These are phyloP conservation scores for Drosophila triauraria DNA, from an alignment of 1,140 invertebrate genomes.

Conservation along the genomic window DNA sequence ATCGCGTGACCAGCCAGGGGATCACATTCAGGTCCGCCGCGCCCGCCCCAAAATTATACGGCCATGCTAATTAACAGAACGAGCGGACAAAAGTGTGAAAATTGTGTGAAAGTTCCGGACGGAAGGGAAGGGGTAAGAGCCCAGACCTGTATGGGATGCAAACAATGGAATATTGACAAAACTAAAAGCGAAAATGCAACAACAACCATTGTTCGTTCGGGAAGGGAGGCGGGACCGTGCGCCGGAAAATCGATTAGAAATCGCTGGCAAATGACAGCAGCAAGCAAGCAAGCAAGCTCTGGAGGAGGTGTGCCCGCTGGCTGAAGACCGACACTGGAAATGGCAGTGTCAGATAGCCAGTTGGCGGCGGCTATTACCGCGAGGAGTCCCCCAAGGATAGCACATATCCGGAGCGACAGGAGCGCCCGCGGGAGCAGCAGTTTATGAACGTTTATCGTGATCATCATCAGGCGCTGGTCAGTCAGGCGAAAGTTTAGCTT, in stretches of 20 bases:
- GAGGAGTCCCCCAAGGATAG: constrained; percentile 49
- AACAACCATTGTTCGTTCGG: constrained; percentile 29
- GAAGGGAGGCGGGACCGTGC: constrained; percentile 30
- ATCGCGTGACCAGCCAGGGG: constrained; percentile 54
- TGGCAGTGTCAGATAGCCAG: constrained; percentile 45
- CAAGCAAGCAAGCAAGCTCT: constrained; percentile 1
- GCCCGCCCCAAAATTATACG: constrained; percentile 47
- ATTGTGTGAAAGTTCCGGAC: constrained; percentile 67
- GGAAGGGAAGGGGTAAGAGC: constrained; percentile 21
- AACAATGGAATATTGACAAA: constrained; percentile 74
- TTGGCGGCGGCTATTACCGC: constrained; percentile 23
- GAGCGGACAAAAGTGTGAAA: constrained; percentile 63
- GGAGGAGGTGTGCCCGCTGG: constrained; percentile 76
- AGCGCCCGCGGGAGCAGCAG: constrained; percentile 34
- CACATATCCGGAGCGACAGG: constrained; percentile 29
- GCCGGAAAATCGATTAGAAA: constrained; percentile 80
- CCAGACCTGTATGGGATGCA: constrained; percentile 30
- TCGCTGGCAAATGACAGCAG: constrained; percentile 79
- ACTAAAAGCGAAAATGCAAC: constrained; percentile 54
- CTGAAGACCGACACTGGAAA: constrained; percentile 48
- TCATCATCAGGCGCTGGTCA: constrained; percentile 26
- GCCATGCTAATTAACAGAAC: constrained; percentile 78
- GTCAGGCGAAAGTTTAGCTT: constrained; percentile 43
- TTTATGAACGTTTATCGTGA: constrained; percentile 52
- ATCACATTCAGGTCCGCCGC: constrained; percentile 13